phyloP scores from a whole-genome alignment of 2,888 invertebrate species.

The Rosalia funebris region DNA sequence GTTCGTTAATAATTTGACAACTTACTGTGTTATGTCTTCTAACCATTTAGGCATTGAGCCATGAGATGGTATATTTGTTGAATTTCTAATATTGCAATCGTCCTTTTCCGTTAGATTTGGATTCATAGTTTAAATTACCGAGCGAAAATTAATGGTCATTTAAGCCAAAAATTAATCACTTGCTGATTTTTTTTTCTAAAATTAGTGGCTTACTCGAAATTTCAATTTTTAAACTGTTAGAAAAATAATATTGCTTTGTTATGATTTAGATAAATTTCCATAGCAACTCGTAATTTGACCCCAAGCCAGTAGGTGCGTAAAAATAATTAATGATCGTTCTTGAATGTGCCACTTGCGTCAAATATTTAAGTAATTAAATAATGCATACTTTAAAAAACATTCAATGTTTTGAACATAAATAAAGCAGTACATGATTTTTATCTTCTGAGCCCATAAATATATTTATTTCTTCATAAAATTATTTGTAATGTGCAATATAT shows the following conservation, averaged over 20 bases:
- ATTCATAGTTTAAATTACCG: constrained; percentile 26
- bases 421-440: too few relatives aligned
- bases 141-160: not conserved
- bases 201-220: constrained; percentile 3
- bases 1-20: constrained; percentile 6
- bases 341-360: too few relatives aligned
- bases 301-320: not conserved
- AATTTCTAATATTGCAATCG: constrained; percentile 35
- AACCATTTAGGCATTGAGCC: constrained; percentile 60
- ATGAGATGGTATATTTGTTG: constrained; percentile 40
- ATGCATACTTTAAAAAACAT: too few relatives aligned
- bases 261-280: constrained; percentile 7
- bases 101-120: constrained; percentile 34
- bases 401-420: too few relatives aligned
- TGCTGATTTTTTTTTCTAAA: not conserved
- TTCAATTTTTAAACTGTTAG: constrained; percentile 2
- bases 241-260: constrained; percentile 6
- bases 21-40: constrained; percentile 61
- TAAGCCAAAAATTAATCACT: too few relatives aligned
- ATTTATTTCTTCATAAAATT: too few relatives aligned
- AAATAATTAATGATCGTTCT: too few relatives aligned
- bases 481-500: too few relatives aligned
- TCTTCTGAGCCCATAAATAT: too few relatives aligned
- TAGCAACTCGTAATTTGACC: not conserved
- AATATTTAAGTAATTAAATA: too few relatives aligned